A percentile compares a stretch with the other conserved stretches of the same genome.
phyloP scores from a whole-genome alignment of 1,140 invertebrate species.

The Atta texana region DNA sequence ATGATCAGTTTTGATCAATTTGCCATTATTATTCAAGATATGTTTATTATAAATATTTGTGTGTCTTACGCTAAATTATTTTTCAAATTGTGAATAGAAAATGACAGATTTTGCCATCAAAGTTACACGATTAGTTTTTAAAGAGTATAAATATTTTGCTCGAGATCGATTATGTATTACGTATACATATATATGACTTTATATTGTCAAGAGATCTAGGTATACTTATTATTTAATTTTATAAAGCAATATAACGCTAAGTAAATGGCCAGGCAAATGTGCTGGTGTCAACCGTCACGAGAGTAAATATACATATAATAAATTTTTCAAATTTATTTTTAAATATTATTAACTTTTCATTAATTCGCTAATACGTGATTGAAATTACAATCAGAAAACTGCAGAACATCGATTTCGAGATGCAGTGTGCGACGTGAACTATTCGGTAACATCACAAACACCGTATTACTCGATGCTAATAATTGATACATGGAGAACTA shows the following conservation, averaged over 20 bases:
- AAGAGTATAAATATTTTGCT: neutral
- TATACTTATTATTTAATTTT: constrained; percentile 36
- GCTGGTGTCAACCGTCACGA: neutral
- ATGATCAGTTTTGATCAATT: constrained; percentile 2
- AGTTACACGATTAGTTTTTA: constrained; percentile 1
- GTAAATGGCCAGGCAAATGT: neutral
- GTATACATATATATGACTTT: neutral
- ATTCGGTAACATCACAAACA: neutral
- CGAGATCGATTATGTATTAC: neutral
- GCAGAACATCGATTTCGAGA: neutral
- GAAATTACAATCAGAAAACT: constrained; percentile 9
- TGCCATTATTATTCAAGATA: constrained; percentile 5
- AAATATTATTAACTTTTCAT: constrained; percentile 12
- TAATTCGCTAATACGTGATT: constrained; percentile 31
- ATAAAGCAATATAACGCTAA: constrained; percentile 33
- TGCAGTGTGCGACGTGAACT: neutral
- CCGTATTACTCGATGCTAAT: neutral
- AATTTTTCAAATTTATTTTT: constrained; percentile 17
- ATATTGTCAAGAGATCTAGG: neutral
- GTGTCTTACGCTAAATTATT: constrained; percentile 2
- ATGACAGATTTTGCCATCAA: neutral
- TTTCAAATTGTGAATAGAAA: constrained; percentile 7
- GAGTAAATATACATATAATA: neutral
- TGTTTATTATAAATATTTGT: neutral
- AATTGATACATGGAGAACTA: neutral